phyloP scores from a whole-genome alignment of 2,797 vertebrate genomes.

The Philypnodon macrostomus region DNA sequence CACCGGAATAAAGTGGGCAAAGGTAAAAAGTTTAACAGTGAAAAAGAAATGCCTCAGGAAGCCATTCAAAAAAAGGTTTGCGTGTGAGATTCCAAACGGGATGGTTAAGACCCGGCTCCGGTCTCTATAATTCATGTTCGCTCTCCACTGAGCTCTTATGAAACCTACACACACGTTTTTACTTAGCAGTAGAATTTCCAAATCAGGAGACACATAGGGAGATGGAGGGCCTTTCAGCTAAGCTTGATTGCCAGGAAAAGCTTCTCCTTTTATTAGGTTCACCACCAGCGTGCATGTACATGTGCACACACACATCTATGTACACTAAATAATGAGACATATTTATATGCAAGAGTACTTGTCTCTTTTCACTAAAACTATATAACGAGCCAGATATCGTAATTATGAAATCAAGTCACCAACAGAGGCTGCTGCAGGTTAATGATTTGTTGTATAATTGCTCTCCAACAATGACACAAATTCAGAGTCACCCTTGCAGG shows the following conservation, averaged over 20 bases:
- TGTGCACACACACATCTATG: constrained; percentile 1
- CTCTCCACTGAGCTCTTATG: constrained; percentile 63
- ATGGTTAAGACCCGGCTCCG: constrained; percentile 64
- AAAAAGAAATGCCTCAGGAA: constrained; percentile 24
- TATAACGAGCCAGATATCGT: too few species aligned
- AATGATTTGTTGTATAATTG: background rate
- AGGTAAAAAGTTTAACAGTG: constrained; percentile 6
- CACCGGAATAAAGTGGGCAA: constrained; percentile 12
- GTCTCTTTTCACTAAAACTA: too few species aligned
- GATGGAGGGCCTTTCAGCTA: constrained; percentile 34
- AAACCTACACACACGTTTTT: constrained; percentile 58
- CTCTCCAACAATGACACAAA: background rate
- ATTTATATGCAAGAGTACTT: too few species aligned
- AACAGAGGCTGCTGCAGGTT: background rate
- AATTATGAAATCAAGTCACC: background rate
- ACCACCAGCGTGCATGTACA: constrained; percentile 17
- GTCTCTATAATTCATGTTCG: constrained; percentile 76
- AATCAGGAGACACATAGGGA: constrained; percentile 49
- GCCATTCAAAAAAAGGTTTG: constrained; percentile 53
- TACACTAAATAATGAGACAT: constrained; percentile 39
- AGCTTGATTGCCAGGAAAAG: constrained; percentile 58
- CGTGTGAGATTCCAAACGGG: constrained; percentile 60
- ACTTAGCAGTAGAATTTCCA: constrained; percentile 52
- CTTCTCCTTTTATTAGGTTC: constrained; percentile 53
- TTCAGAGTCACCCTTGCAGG: too few species aligned